Base-by-base conservation (phyloP, 1,140 invertebrate species). In the Grapholita molesta region DNA sequence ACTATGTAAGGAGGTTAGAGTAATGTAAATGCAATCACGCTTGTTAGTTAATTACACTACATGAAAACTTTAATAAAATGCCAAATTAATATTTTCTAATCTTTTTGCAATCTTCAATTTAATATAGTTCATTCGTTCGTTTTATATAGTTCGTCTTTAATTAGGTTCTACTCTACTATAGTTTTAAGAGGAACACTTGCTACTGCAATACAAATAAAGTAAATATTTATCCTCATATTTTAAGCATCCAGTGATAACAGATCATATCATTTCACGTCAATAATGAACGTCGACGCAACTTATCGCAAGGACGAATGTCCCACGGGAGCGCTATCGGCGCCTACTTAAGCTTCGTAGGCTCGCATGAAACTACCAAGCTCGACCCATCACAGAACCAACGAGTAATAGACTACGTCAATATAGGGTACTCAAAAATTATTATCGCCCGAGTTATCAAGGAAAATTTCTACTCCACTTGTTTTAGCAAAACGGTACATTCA, bases 241-340 rank as follows among this genome's bases (percentile, higher is more conserved):
- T 8, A n/a, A 55, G 24, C 12, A 28, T 6, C 0, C 55, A 28
- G n/a, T 3, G 8, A 30, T 30, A 30, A 61, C 25, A 15, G 23
- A 3, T 61, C 55, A 30, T 28, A 8, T n/a, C 55, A 30, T 28
- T 11, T n/a, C 55, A 61, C 28, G 7, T 61, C 25, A 25, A 61
- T 61, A 30, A 28, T 32, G 18, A 61, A 61, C 55, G 25, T 61
- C 25, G 18, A 48, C 15, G 24, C 25, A 28, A 15, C 55, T 21
- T 61, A 61, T 61, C 55, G 21, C 28, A 64, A 61, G 68, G 64
- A 64, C 52, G 30, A 23, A 25, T 32, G 67, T 42, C 70, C 67
- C 57, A n/a, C 2, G 64, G 55, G 71, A 71, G 69, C 24, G 32
- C 52, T 70, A 64, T 74, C 71, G 66, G 61, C 72, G 70, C 70